These are phyloP conservation scores for Apis florea DNA, from an alignment of 1,140 invertebrate genomes.

Conservation along the genomic window DNA sequence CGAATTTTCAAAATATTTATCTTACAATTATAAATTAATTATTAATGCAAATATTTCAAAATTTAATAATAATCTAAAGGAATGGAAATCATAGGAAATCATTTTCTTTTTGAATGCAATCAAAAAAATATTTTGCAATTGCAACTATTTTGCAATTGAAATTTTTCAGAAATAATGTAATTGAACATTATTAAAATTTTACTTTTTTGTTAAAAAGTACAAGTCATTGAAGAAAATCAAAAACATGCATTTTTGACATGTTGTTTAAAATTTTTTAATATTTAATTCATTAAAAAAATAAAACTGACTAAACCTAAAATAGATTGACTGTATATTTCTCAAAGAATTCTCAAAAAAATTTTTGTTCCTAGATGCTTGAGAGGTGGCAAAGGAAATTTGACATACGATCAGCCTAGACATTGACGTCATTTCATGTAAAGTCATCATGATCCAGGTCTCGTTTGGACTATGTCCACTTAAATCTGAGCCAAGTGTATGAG, in stretches of 20 bases:
- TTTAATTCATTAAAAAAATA: not conserved
- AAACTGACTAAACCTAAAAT: not conserved
- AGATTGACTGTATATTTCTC: not conserved
- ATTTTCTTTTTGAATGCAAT: too few relatives aligned
- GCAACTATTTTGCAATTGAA: too few relatives aligned
- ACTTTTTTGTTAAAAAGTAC: too few relatives aligned
- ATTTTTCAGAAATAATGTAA: too few relatives aligned
- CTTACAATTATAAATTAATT: too few relatives aligned
- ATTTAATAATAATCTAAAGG: too few relatives aligned
- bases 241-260: too few relatives aligned
- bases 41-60: not conserved
- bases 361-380: conserved; percentile 16
- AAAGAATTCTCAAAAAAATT: not conserved
- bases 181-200: too few relatives aligned
- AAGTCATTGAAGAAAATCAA: not conserved
- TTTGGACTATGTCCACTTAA: conserved; percentile 51
- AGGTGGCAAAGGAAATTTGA: not conserved
- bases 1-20: too few relatives aligned
- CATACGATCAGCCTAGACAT: conserved; percentile 38
- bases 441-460: conserved; percentile 16
- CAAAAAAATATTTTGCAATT: too few relatives aligned
- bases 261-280: not conserved
- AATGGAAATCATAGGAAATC: too few relatives aligned
- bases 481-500: conserved; percentile 44
- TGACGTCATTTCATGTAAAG: conserved; percentile 29